phyloP scores from a whole-genome alignment of 2,797 vertebrate genomes.

The Galagoides demidoff region DNA sequence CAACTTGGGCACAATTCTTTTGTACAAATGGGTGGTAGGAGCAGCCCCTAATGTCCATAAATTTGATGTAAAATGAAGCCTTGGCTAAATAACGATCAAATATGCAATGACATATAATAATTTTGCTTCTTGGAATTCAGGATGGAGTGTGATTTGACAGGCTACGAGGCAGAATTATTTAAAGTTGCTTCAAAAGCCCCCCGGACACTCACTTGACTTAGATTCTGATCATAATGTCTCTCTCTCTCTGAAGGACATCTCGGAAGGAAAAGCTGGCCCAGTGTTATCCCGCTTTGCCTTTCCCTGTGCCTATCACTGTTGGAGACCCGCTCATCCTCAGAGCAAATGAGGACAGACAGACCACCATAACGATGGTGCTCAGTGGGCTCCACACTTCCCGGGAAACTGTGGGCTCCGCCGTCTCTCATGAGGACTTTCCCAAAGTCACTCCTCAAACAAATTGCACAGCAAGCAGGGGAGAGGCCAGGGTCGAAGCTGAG shows the following conservation, averaged over 20 bases:
- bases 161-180: not conserved
- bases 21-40: not conserved
- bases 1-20: not conserved
- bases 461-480: not conserved
- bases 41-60: not conserved
- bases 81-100: not conserved
- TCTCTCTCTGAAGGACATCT: not conserved
- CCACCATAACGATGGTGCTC: not conserved
- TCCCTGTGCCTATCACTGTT: not conserved
- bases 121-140: constrained; percentile 16
- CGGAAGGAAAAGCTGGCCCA: not conserved
- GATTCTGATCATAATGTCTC: not conserved
- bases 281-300: not conserved
- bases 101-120: not conserved
- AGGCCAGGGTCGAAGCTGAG: not conserved
- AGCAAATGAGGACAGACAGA: not conserved
- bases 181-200: constrained; percentile 37
- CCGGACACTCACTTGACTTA: not conserved
- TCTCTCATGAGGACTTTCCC: not conserved
- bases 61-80: not conserved
- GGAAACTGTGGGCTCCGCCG: not conserved
- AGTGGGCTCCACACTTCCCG: not conserved
- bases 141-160: constrained; percentile 10
- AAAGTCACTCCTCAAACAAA: not conserved
- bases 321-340: not conserved